Base-by-base conservation (phyloP, 2,797 vertebrate species). In the Tinamus major region DNA sequence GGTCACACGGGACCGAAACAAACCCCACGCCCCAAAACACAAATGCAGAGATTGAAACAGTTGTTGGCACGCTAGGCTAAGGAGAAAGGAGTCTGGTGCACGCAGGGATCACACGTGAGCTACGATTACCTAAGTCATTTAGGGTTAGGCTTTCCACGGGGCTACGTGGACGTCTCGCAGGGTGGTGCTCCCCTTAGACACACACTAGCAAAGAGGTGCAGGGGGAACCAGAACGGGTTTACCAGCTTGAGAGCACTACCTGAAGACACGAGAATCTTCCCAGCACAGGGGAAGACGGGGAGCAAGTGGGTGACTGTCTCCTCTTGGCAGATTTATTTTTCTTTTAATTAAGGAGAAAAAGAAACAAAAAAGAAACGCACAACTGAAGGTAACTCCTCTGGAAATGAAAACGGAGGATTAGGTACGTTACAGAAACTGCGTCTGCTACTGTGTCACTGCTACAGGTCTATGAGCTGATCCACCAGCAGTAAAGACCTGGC, bases 381-480 rank as follows among this genome's bases (percentile, higher is more conserved):
- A 96, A 96, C 37, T 19, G 96, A 96, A 97, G 92, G 89, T 89
- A 97, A 98, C 94, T 97, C 97, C 96, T 96, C 95, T 96, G 95
- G 91, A 95, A 97, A 97, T 53, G 93, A 89, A 96, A 98, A 96
- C 95, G 91, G 97, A 96, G 92, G 97, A 94, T 97, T 97, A 98
- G 97, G 98, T 94, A 97, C 97, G 96, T 98, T 97, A 98, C 98
- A 98, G 98, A 98, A 94, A 97, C 96, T 96, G 97, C 97, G 17
- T 96, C 97, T 97, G 97, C 97, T 97, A 97, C 96, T 97, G 97
- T 96, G 96, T 94, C 97, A 97, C 97, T 96, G 97, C 98, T 99
- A 99, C 98, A 99, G 99, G 98, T 99, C 99, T 98, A 99, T 99
- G 98, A 99, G 99, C 98, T 99, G 99, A 98, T 99, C 99, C 99